Evolutionary conservation across 2,888 invertebrate species (phyloP), one percentile per base, ranked within the genome.

Genomic region (Eretmocerus hayati): DNA sequence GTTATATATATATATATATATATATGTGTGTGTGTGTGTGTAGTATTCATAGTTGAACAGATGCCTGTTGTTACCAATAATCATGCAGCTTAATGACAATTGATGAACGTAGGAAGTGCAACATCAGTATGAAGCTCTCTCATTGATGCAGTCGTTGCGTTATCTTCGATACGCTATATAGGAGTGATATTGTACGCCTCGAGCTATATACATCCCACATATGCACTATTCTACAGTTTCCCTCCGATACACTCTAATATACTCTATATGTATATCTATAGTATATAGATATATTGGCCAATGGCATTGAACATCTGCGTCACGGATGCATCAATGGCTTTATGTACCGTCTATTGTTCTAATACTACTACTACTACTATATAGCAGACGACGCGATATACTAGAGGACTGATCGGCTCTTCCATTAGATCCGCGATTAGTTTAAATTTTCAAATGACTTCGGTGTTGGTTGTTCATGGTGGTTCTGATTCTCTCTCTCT

Each of bases 41-140:
- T n/a, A n/a, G n/a, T n/a, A n/a, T n/a, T n/a, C n/a, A n/a, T 32
- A 36, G 36, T 18, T 16, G 37, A 30, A 46, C 48, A 48, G 46
- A 40, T 46, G 42, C 46, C 42, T 21, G 41, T 22, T 19, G 15
- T 21, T 16, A 35, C 57, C 63, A 65, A 69, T 69, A 67, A 68
- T 67, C 65, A 63, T 65, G 64, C 56, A 60, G 62, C 62, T 64
- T 69, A 67, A 69, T 69, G 67, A 66, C 66, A 65, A 69, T 68
- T 66, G 66, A 68, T 66, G 68, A 61, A 59, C 53, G 56, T 58
- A 59, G 66, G 63, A 66, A 67, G 64, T 62, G 61, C 59, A 50
- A 48, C 45, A 46, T 46, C 40, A 30, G 20, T 26, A 19, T 26
- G 8, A 36, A 37, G 45, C 30, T 30, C 35, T 42, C 42, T 48